These are phyloP conservation scores for Clarias batrachus DNA, from an alignment of 2,113 vertebrate species.

Conservation along the genomic window DNA sequence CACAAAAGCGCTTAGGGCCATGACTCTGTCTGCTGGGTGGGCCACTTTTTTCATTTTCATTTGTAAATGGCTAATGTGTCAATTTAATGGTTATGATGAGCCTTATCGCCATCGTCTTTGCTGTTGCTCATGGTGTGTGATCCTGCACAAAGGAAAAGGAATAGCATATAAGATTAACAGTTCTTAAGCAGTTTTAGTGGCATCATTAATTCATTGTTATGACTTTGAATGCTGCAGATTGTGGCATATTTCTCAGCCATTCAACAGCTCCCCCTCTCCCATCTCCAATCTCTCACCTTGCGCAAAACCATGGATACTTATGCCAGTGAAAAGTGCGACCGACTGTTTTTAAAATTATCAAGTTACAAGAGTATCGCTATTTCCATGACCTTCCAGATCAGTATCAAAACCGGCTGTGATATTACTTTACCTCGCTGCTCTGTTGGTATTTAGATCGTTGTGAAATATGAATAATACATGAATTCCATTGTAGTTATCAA, in stretches of 20 bases:
- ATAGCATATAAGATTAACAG: constrained; percentile 29
- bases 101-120: constrained; percentile 3
- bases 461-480: constrained; percentile 37
- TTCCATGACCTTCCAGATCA: constrained; percentile 44
- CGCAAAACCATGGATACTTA: constrained; percentile 7
- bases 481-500: constrained; percentile 11
- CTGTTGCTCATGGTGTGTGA: background rate
- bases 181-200: constrained; percentile 33
- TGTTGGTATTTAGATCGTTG: constrained; percentile 28
- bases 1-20: constrained; percentile 54
- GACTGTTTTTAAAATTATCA: constrained; percentile 45
- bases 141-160: background rate
- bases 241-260: constrained; percentile 4
- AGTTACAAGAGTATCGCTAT: constrained; percentile 41
- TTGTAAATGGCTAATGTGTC: constrained; percentile 50
- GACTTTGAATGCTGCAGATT: constrained; percentile 25
- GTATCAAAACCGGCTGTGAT: constrained; percentile 42
- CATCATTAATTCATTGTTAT: constrained; percentile 25
- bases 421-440: constrained; percentile 36
- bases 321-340: constrained; percentile 8
- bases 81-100: constrained; percentile 47
- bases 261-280: background rate
- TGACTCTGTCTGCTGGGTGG: constrained; percentile 59
- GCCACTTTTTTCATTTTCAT: constrained; percentile 54
- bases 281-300: constrained; percentile 30